phyloP scores from a whole-genome alignment of 64 coral and sea anemone genomes.

The Catalaphyllia jardinei region DNA sequence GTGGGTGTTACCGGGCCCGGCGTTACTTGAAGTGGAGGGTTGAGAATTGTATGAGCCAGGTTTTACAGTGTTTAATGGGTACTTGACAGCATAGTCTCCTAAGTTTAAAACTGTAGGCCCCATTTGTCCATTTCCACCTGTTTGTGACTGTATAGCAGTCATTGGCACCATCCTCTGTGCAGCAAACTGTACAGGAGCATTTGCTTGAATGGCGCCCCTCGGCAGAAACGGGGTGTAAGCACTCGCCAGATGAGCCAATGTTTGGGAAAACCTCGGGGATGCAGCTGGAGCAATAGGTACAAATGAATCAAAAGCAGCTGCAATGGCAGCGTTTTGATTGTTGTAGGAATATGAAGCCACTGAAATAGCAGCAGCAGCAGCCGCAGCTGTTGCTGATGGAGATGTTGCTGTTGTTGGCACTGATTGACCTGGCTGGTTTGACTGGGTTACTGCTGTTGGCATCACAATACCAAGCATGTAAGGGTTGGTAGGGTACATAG shows the following conservation, averaged over 20 bases:
- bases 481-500: slow-evolving; percentile 55
- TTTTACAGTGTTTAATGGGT: slow-evolving; percentile 72
- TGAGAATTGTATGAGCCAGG: slow-evolving; percentile 43
- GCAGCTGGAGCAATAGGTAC: slow-evolving; percentile 92
- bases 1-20: background rate
- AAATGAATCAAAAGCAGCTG: slow-evolving; percentile 81
- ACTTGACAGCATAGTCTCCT: slow-evolving; percentile 62
- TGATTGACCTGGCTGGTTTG: slow-evolving; percentile 13
- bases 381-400: slow-evolving; percentile 25
- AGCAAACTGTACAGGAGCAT: slow-evolving; percentile 73
- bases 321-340: slow-evolving; percentile 67
- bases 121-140: slow-evolving; percentile 61
- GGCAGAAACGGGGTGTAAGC: slow-evolving; percentile 81
- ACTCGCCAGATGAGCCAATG: slow-evolving; percentile 89
- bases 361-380: slow-evolving; percentile 10
- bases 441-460: slow-evolving; percentile 41
- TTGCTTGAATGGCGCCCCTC: slow-evolving; percentile 34
- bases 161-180: slow-evolving; percentile 79
- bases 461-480: slow-evolving; percentile 79
- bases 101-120: slow-evolving; percentile 23
- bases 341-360: slow-evolving; percentile 30
- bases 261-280: slow-evolving; percentile 86
- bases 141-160: slow-evolving; percentile 51
- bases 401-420: slow-evolving; percentile 53
- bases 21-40: slow-evolving; percentile 13